A percentile compares a stretch with the other conserved stretches of the same genome.
Evolutionary conservation across 37 sponge, comb jelly and placozoan genomes (phyloP).

Genomic region (Halisarca cf. caerulea): DNA sequence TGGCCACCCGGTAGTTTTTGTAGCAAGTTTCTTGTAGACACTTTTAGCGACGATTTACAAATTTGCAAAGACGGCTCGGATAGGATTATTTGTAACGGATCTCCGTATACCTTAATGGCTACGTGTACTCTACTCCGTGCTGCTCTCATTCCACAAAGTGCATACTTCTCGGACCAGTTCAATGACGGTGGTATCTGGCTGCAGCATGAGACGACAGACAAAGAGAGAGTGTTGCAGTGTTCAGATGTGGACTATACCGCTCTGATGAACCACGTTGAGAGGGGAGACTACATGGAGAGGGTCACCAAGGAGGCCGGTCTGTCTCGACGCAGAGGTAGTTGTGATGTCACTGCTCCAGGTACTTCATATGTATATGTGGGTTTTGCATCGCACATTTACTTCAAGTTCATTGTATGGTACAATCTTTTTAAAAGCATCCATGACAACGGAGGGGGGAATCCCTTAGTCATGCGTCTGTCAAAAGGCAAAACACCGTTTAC

Average conservation of each 20-base stretch:
- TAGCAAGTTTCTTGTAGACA: slow-evolving; percentile 50
- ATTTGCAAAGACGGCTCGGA: slow-evolving; percentile 35
- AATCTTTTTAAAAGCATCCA: slow-evolving; percentile 47
- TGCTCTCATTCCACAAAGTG: slow-evolving; percentile 11
- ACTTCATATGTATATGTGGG: slow-evolving; percentile 47
- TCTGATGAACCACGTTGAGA: background rate
- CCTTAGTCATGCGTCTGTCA: slow-evolving; percentile 44
- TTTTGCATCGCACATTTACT: slow-evolving; percentile 60
- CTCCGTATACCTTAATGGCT: slow-evolving; percentile 32
- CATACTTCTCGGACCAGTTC: slow-evolving; percentile 6
- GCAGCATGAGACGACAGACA: background rate
- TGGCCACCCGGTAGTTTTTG: slow-evolving; percentile 63
- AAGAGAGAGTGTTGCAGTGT: background rate
- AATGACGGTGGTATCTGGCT: slow-evolving; percentile 7
- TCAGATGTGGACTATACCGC: background rate
- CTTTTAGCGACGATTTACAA: slow-evolving; percentile 20
- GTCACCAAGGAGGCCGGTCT: background rate
- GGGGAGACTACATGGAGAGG: slow-evolving; percentile 41
- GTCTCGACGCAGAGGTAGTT: slow-evolving; percentile 7
- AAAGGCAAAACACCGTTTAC: slow-evolving; percentile 25
- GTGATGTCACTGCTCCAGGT: slow-evolving; percentile 49
- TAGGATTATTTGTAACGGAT: slow-evolving; percentile 43
- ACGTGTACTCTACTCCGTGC: slow-evolving; percentile 34
- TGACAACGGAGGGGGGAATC: background rate
- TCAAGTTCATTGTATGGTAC: slow-evolving; percentile 63